phyloP scores from a whole-genome alignment of 2,888 invertebrate genomes.

The Hemistola chrysoprasaria region DNA sequence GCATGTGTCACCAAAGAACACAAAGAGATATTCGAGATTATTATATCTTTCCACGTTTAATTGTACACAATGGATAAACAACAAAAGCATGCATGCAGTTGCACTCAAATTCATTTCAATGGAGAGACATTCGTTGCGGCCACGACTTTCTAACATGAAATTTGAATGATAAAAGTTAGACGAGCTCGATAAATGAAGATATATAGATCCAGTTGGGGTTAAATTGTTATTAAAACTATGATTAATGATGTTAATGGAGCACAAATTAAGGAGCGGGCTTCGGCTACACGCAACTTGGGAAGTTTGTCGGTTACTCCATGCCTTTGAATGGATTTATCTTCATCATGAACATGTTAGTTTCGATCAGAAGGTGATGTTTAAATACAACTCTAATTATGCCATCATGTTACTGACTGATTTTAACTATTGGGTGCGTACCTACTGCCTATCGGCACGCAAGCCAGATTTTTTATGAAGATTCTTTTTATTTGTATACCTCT shows the following conservation, averaged over 20 bases:
- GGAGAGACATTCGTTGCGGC: conserved; percentile 63
- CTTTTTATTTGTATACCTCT: no score
- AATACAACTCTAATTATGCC: conserved; percentile 17
- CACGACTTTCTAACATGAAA: conserved; percentile 64
- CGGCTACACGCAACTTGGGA: conserved; percentile 67
- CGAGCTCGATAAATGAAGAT: conserved; percentile 75
- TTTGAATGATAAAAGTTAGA: conserved; percentile 77
- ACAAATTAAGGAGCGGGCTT: conserved; percentile 74
- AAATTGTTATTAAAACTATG: conserved; percentile 82
- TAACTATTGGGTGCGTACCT: background rate
- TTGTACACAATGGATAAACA: conserved; percentile 77
- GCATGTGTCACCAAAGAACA: conserved; percentile 73
- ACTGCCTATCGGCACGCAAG: no score
- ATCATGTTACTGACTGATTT: conserved; percentile 3
- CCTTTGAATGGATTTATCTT: conserved; percentile 74
- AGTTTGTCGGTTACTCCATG: conserved; percentile 66
- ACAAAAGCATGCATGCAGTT: conserved; percentile 70
- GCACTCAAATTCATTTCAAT: conserved; percentile 64
- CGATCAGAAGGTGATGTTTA: conserved; percentile 34
- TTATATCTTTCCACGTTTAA: conserved; percentile 79
- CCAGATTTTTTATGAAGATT: no score
- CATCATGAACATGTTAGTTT: conserved; percentile 66
- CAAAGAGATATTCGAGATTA: conserved; percentile 77
- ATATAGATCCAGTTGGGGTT: conserved; percentile 80
- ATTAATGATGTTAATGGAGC: conserved; percentile 79